Percentiles rank a stretch among this genome's conserved stretches.
Evolutionary conservation across 2,797 vertebrate genomes (phyloP).

Genomic region (Pipistrellus nathusii): DNA sequence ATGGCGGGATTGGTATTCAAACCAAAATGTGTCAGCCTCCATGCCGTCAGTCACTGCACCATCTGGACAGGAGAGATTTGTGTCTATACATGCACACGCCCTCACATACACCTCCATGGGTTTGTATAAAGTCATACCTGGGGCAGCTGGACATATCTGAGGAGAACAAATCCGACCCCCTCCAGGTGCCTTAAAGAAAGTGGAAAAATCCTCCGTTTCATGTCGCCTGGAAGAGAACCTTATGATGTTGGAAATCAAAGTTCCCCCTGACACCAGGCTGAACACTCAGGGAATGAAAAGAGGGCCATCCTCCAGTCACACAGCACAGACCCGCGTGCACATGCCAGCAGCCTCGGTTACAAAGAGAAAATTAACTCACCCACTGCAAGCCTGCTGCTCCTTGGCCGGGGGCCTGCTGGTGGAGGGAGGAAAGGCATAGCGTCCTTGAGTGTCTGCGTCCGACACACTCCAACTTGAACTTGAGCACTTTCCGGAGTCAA

Average conservation of each 20-base stretch:
- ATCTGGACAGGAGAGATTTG: not conserved
- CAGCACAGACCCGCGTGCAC: constrained; percentile 44
- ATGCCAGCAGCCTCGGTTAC: constrained; percentile 15
- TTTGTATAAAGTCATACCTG: not conserved
- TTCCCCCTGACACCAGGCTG: constrained; percentile 45
- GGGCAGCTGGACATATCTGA: constrained; percentile 33
- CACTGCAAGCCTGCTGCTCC: constrained; percentile 21
- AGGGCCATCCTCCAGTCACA: constrained; percentile 37
- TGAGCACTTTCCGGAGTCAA: not conserved
- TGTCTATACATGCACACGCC: not conserved
- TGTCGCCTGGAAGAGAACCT: not conserved
- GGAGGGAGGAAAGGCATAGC: not conserved
- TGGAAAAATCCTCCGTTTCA: constrained; percentile 53
- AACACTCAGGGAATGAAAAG: constrained; percentile 64
- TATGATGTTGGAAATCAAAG: constrained; percentile 76
- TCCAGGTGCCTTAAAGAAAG: constrained; percentile 66
- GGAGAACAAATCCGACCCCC: constrained; percentile 55
- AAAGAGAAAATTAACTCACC: constrained; percentile 54
- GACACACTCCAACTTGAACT: not conserved
- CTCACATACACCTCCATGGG: not conserved
- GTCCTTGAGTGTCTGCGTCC: not conserved
- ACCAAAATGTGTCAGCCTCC: not conserved
- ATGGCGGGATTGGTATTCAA: not conserved
- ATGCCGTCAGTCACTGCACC: not conserved
- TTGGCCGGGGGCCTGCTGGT: not conserved